These are phyloP conservation scores for Drosophila obscura DNA, from an alignment of 1,140 invertebrate genomes.

Conservation along the genomic window DNA sequence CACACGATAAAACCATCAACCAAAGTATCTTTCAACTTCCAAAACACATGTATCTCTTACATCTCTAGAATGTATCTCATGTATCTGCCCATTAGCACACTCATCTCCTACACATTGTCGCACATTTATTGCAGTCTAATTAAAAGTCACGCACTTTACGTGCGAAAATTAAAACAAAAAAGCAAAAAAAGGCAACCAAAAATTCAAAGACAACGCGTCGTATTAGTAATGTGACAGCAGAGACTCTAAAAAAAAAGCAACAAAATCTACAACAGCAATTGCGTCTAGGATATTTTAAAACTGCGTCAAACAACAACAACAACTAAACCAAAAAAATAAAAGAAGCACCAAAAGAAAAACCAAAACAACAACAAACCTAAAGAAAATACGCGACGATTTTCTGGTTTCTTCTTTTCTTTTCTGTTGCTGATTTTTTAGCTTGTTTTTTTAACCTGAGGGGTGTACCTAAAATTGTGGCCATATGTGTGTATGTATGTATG, in stretches of 20 bases:
- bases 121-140: conserved; percentile 79
- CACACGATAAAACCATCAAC: too few relatives aligned
- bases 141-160: conserved; percentile 78
- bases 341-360: conserved; percentile 12
- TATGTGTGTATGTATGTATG: conserved; percentile 14
- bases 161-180: conserved; percentile 57
- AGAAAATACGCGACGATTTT: conserved; percentile 67
- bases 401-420: neutral
- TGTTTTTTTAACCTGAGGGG: conserved; percentile 36
- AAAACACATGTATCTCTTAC: conserved; percentile 9
- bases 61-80: neutral
- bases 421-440: conserved; percentile 32
- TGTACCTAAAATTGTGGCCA: conserved; percentile 65
- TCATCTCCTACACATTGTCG: conserved; percentile 47
- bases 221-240: conserved; percentile 72
- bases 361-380: conserved; percentile 41
- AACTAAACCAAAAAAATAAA: conserved; percentile 13
- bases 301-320: conserved; percentile 65
- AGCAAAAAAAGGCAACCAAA: conserved; percentile 30
- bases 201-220: conserved; percentile 69
- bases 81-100: conserved; percentile 12
- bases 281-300: conserved; percentile 79
- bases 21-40: neutral
- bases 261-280: conserved; percentile 55
- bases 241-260: conserved; percentile 29